Conservation (phyloP, 2,888 invertebrate species). For the Sturmia bella region DNA sequence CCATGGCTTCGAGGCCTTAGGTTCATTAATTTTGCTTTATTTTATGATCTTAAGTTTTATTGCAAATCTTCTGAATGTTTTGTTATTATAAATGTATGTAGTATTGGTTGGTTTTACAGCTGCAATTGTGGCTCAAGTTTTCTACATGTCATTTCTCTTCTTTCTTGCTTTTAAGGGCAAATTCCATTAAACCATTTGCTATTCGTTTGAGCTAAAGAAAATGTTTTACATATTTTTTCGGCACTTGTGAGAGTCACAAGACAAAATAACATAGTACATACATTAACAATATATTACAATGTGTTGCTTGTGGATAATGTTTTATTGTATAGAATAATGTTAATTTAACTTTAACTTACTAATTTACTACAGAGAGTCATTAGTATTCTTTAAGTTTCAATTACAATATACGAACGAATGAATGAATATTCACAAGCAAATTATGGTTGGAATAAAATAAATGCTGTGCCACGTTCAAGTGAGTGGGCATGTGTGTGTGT, state of each 20-base stretch:
- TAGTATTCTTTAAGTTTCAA: slow-evolving; percentile 68
- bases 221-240: not conserved
- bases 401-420: slow-evolving; percentile 52
- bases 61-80: no score
- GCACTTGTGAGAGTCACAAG: not conserved
- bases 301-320: not conserved
- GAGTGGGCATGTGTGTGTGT: not conserved
- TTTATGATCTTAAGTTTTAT: no score
- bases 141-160: no score
- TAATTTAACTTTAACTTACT: slow-evolving; percentile 53
- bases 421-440: slow-evolving; percentile 62
- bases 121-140: no score
- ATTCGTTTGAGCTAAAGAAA: not conserved
- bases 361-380: slow-evolving; percentile 64
- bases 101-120: no score
- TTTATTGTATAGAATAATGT: slow-evolving; percentile 38
- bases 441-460: slow-evolving; percentile 36
- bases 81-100: no score
- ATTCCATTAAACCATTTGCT: no score
- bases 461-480: no score
- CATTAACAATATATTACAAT: slow-evolving; percentile 24
- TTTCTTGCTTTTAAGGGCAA: no score
- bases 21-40: no score
- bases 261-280: not conserved
- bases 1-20: no score